Conservation (phyloP, 53 echinoderm and acorn worm species). For the Paracentrotus lividus region DNA sequence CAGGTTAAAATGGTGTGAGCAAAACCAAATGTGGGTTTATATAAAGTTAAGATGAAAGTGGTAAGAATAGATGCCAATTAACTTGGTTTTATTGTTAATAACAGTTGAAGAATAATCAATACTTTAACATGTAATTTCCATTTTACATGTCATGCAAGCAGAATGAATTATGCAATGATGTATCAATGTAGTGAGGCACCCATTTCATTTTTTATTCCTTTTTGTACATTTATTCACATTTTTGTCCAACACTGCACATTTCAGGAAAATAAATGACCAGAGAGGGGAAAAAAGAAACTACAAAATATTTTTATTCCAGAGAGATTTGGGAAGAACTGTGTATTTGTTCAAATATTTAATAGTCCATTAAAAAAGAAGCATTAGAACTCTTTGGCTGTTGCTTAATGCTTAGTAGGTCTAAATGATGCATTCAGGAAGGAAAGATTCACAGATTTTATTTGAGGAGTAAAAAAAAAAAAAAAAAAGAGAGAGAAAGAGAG, state of each 20-base stretch:
- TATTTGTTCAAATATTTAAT: not conserved
- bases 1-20: not conserved
- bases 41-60: not conserved
- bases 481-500: slow-evolving; percentile 8
- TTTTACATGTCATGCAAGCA: not conserved
- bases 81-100: not conserved
- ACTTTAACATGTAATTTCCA: slow-evolving; percentile 7
- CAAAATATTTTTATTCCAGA: not conserved
- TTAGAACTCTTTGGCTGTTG: not conserved
- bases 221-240: not conserved
- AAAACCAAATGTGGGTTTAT: not conserved
- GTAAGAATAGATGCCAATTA: not conserved
- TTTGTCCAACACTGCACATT: no score
- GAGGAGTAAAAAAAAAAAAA: no score
- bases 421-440: not conserved
- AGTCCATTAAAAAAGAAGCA: not conserved
- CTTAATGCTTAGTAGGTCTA: not conserved
- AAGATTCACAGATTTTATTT: not conserved
- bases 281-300: not conserved
- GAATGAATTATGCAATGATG: slow-evolving; percentile 13
- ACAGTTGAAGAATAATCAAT: not conserved
- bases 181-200: not conserved
- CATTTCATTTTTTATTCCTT: not conserved
- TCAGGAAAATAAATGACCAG: not conserved
- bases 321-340: not conserved